Conservation (phyloP, 2,113 vertebrate species). For the Nannospalax galili region DNA sequence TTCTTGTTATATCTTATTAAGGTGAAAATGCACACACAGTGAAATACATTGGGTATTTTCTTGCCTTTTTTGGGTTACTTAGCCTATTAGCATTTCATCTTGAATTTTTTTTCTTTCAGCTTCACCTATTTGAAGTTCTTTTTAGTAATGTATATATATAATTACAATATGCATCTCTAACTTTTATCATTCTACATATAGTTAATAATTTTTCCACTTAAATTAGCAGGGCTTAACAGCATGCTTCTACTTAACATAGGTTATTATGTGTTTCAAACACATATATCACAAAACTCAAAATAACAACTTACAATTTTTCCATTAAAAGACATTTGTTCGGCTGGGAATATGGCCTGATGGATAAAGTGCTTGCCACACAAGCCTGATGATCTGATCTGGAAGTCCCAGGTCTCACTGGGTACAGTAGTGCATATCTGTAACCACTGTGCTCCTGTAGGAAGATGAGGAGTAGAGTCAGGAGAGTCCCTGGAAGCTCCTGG, state of each 20-base stretch:
- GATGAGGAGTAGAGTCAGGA: too few species aligned
- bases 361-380: neutral
- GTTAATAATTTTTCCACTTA: neutral
- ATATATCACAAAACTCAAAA: neutral
- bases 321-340: neutral
- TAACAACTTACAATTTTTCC: neutral
- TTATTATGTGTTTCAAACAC: neutral
- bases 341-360: neutral
- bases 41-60: neutral
- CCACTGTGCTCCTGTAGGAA: too few species aligned
- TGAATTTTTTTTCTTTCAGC: neutral
- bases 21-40: neutral
- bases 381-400: too few species aligned
- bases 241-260: too few species aligned
- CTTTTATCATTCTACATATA: neutral
- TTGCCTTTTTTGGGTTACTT: neutral
- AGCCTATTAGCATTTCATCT: constrained; percentile 10
- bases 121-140: neutral
- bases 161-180: neutral
- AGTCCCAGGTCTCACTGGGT: too few species aligned
- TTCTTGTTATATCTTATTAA: neutral
- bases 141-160: neutral
- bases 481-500: too few species aligned
- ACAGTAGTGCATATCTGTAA: too few species aligned
- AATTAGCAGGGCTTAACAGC: neutral